phyloP scores from a whole-genome alignment of 2,888 invertebrate species.

The Nudaria mundana region DNA sequence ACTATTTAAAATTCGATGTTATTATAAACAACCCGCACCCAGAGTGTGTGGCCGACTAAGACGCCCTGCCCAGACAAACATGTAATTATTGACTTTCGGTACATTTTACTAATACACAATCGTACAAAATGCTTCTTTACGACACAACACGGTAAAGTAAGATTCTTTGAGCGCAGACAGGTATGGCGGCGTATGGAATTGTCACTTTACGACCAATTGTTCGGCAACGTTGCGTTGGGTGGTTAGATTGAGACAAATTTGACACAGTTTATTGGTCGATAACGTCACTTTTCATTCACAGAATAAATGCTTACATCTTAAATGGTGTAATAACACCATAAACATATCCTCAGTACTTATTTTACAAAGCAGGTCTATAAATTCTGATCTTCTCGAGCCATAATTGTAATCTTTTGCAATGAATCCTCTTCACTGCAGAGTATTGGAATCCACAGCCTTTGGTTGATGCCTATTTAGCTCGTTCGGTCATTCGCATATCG shows the following conservation, averaged over 20 bases:
- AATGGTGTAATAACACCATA: constrained; percentile 9
- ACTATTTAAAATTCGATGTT: too few relatives aligned
- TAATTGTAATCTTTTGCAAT: constrained; percentile 49
- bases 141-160: constrained; percentile 35
- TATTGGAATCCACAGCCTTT: constrained; percentile 51
- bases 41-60: too few relatives aligned
- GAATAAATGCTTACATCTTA: constrained; percentile 14
- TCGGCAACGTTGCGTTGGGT: constrained; percentile 20
- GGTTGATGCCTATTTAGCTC: constrained; percentile 64
- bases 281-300: constrained; percentile 23
- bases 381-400: constrained; percentile 47
- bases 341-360: constrained; percentile 12
- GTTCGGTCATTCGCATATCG: constrained; percentile 67
- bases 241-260: constrained; percentile 37
- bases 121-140: constrained; percentile 43
- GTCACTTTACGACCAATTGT: constrained; percentile 60
- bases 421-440: constrained; percentile 46
- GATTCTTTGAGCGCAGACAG: constrained; percentile 28
- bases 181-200: constrained; percentile 38
- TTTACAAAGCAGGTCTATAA: constrained; percentile 20
- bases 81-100: constrained; percentile 52
- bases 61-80: constrained; percentile 32
- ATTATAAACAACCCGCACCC: too few relatives aligned
- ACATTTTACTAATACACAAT: constrained; percentile 45
- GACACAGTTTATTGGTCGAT: constrained; percentile 32